Conservation (phyloP, 2,888 invertebrate genomes). For the Neoaliturus tenellus region DNA sequence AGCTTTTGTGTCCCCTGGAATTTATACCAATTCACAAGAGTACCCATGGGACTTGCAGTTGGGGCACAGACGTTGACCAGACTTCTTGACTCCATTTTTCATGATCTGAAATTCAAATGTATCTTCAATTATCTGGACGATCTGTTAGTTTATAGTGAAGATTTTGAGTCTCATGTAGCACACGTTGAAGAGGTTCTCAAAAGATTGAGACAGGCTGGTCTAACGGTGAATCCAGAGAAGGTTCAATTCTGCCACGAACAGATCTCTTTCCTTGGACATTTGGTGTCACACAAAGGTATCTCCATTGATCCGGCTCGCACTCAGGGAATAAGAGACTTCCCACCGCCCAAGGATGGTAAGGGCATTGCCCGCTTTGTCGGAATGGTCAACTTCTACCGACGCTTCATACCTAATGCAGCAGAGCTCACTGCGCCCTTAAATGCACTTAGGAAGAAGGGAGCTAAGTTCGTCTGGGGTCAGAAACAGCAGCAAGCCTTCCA, state of each 20-base stretch:
- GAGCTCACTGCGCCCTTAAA: slow-evolving; percentile 64
- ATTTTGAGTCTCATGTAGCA: slow-evolving; percentile 53
- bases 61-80: too few relatives aligned
- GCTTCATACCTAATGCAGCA: slow-evolving; percentile 65
- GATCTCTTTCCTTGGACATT: slow-evolving; percentile 53
- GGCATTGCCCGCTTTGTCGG: slow-evolving; percentile 65
- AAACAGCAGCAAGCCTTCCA: slow-evolving; percentile 29
- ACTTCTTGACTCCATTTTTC: slow-evolving; percentile 58
- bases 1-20: too few relatives aligned
- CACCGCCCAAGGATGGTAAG: slow-evolving; percentile 59
- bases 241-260: slow-evolving; percentile 43
- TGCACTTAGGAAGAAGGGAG: slow-evolving; percentile 59
- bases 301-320: slow-evolving; percentile 61
- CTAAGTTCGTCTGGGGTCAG: slow-evolving; percentile 22
- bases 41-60: too few relatives aligned
- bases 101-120: slow-evolving; percentile 59
- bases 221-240: slow-evolving; percentile 65
- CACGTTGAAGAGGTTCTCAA: slow-evolving; percentile 53
- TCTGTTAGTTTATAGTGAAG: slow-evolving; percentile 53
- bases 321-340: slow-evolving; percentile 57
- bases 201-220: slow-evolving; percentile 60
- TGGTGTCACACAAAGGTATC: slow-evolving; percentile 50
- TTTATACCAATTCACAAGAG: too few relatives aligned
- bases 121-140: slow-evolving; percentile 61
- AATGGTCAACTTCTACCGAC: slow-evolving; percentile 64